These are phyloP conservation scores for Furcifer pardalis DNA, from an alignment of 2,797 vertebrate genomes.

Conservation along the genomic window DNA sequence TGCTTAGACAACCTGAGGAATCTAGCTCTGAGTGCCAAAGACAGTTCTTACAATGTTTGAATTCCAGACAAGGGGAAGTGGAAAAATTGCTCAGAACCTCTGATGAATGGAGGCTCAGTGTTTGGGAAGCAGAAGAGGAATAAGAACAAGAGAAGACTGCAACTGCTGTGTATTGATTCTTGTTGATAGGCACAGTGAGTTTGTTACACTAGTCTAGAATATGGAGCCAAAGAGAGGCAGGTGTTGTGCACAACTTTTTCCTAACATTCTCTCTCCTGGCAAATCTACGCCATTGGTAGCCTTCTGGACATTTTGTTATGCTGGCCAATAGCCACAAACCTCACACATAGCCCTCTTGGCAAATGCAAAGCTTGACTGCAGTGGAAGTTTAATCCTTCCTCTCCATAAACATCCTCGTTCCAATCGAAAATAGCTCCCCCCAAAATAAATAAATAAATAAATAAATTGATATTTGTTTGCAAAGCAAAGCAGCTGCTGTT, in stretches of 20 bases:
- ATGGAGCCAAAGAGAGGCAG: conserved; percentile 49
- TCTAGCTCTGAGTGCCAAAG: no score
- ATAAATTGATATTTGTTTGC: neutral
- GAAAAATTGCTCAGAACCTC: conserved; percentile 39
- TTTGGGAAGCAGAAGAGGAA: conserved; percentile 54
- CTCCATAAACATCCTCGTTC: neutral
- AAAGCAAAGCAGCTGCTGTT: neutral
- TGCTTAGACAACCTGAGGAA: no score
- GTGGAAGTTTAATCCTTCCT: neutral
- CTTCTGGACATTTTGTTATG: neutral
- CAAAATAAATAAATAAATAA: no score
- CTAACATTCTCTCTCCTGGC: conserved; percentile 30
- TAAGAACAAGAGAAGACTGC: conserved; percentile 54
- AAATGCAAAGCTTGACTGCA: neutral
- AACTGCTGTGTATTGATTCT: conserved; percentile 38
- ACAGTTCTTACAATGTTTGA: neutral
- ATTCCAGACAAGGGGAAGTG: conserved; percentile 39
- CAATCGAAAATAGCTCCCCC: neutral
- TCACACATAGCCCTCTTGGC: neutral
- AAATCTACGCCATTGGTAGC: conserved; percentile 46
- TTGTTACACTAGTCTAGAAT: conserved; percentile 55
- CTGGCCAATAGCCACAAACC: neutral
- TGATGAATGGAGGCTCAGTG: conserved; percentile 27
- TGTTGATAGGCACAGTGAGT: conserved; percentile 48
- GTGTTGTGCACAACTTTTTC: conserved; percentile 51